A percentile compares a stretch with the other conserved stretches of the same genome.
Evolutionary conservation across 1,140 invertebrate species (phyloP).

Genomic region (Drosophila simulans): DNA sequence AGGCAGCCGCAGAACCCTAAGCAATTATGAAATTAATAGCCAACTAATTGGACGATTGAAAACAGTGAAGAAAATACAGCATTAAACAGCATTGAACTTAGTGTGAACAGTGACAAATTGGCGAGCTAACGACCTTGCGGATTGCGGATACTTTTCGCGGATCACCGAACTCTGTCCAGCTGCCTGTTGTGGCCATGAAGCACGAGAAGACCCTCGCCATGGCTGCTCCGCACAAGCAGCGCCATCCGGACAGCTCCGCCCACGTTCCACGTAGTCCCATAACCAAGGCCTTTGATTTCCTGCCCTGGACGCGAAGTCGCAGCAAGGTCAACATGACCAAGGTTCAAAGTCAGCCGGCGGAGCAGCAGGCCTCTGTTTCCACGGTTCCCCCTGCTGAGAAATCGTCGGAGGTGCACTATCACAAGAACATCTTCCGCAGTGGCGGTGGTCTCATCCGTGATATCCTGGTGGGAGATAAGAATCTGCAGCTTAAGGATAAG

Average conservation of each 20-base stretch:
- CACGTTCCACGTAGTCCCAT: slow-evolving; percentile 71
- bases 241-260: slow-evolving; percentile 35
- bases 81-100: slow-evolving; percentile 43
- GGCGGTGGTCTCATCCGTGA: slow-evolving; percentile 78
- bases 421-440: slow-evolving; percentile 78
- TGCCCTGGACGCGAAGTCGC: slow-evolving; percentile 73
- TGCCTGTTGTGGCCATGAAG: slow-evolving; percentile 58
- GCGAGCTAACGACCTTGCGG: slow-evolving; percentile 43
- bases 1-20: slow-evolving; percentile 40
- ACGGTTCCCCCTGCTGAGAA: slow-evolving; percentile 1
- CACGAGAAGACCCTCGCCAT: slow-evolving; percentile 63
- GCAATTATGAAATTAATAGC: slow-evolving; percentile 80
- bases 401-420: slow-evolving; percentile 65
- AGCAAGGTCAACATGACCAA: slow-evolving; percentile 56
- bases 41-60: slow-evolving; percentile 70
- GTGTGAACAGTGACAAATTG: slow-evolving; percentile 39
- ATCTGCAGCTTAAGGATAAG: slow-evolving; percentile 65
- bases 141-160: slow-evolving; percentile 20
- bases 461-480: slow-evolving; percentile 74
- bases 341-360: slow-evolving; percentile 7
- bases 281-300: slow-evolving; percentile 82
- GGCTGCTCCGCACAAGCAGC: slow-evolving; percentile 47
- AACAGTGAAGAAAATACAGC: slow-evolving; percentile 42
- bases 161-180: slow-evolving; percentile 45
- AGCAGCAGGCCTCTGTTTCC: slow-evolving; percentile 1